Conservation (phyloP, 2,888 invertebrate genomes). For the Chesias legatella region DNA sequence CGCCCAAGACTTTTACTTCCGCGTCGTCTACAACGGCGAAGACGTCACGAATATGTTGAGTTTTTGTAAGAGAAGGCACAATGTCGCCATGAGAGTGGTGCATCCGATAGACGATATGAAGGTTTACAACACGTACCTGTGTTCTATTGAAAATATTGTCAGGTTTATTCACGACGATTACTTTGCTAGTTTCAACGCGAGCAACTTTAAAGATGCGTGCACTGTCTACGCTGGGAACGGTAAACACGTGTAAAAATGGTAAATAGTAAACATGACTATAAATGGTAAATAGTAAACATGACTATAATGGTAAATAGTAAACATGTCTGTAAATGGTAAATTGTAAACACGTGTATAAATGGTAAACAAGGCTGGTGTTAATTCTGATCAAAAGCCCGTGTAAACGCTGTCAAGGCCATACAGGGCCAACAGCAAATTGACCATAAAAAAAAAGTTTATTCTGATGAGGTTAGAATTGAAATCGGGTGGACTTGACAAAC, state of each 20-base stretch:
- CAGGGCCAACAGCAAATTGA: too few species aligned
- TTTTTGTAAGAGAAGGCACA: conserved; percentile 86
- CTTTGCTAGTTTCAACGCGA: conserved; percentile 90
- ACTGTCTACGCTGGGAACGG: conserved; percentile 54
- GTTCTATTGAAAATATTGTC: conserved; percentile 93
- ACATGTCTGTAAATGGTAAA: too few species aligned
- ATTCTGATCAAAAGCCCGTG: too few species aligned
- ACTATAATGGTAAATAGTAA: too few species aligned
- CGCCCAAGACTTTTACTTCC: conserved; percentile 88
- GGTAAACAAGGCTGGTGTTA: too few species aligned
- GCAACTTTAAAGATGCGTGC: conserved; percentile 93
- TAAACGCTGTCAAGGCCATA: too few species aligned
- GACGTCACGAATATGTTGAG: conserved; percentile 90
- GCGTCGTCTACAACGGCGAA: conserved; percentile 91
- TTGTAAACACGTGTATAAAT: too few species aligned
- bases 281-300: too few species aligned
- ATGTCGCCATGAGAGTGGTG: conserved; percentile 69
- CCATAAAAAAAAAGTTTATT: too few species aligned
- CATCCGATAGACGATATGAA: conserved; percentile 59
- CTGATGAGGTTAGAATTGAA: too few species aligned
- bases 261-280: neutral
- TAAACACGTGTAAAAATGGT: conserved; percentile 40
- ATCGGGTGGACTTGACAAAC: too few species aligned
- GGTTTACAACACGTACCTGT: conserved; percentile 80
- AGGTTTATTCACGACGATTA: conserved; percentile 94